These are phyloP conservation scores for Drosophila gunungcola DNA, from an alignment of 1,140 invertebrate genomes.

Conservation along the genomic window DNA sequence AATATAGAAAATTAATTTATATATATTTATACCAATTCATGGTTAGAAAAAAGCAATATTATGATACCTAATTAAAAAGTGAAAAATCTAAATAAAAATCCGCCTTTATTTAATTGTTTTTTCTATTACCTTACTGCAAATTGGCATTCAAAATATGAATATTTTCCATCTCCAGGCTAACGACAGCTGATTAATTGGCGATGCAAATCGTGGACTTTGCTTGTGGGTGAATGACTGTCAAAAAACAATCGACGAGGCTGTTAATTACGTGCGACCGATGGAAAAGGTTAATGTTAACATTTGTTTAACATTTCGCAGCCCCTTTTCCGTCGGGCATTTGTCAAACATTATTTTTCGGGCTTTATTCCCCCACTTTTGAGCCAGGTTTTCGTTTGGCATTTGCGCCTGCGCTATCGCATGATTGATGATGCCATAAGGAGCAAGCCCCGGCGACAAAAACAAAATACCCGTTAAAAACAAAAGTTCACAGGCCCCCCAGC, in stretches of 20 bases:
- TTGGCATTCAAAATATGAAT: neutral
- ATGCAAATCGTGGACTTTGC: constrained; percentile 10
- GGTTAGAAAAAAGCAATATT: too few species aligned
- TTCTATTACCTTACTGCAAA: neutral
- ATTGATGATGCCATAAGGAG: constrained; percentile 60
- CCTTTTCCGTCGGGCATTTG: constrained; percentile 1
- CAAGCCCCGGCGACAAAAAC: constrained; percentile 38
- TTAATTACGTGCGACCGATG: constrained; percentile 38
- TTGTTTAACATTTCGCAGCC: constrained; percentile 35
- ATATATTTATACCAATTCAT: too few species aligned
- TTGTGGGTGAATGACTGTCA: constrained; percentile 11
- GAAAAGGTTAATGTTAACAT: constrained; percentile 56
- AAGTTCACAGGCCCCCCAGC: constrained; percentile 21
- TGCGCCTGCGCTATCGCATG: constrained; percentile 64
- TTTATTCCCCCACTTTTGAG: constrained; percentile 13
- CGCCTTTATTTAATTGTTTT: neutral
- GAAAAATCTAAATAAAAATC: neutral
- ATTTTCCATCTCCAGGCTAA: neutral
- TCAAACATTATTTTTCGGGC: constrained; percentile 25
- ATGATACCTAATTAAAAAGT: too few species aligned
- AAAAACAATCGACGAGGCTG: constrained; percentile 2
- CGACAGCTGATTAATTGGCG: constrained; percentile 5
- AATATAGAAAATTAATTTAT: too few species aligned
- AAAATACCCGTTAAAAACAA: constrained; percentile 18
- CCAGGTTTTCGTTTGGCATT: constrained; percentile 40